Percentiles rank a stretch among this genome's conserved stretches.
Conservation (phyloP, 2,888 invertebrate genomes). For the Drosophila stalkeri region DNA sequence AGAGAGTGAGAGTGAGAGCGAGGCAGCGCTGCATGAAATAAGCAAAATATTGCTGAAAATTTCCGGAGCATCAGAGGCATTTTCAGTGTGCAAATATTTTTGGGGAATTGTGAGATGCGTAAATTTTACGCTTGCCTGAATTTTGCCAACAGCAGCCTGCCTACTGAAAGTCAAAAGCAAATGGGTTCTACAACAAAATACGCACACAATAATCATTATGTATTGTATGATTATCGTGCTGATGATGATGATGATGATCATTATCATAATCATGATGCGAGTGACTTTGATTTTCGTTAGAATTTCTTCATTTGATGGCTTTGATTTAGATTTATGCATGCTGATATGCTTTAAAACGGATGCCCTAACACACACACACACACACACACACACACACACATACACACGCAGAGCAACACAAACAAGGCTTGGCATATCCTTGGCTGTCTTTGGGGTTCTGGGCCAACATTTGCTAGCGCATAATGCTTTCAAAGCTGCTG, state of each 20-base stretch:
- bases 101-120: conserved; percentile 48
- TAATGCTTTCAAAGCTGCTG: conserved; percentile 67
- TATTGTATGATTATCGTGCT: conserved; percentile 30
- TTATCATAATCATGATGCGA: conserved; percentile 35
- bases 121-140: conserved; percentile 68
- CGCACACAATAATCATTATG: conserved; percentile 33
- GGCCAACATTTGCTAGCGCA: conserved; percentile 60
- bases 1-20: background rate
- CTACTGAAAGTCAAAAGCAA: conserved; percentile 36
- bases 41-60: conserved; percentile 62
- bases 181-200: conserved; percentile 34
- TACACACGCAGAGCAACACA: conserved; percentile 10
- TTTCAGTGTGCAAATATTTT: conserved; percentile 58
- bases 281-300: conserved; percentile 73
- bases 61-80: conserved; percentile 56
- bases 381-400: conserved; percentile 26
- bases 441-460: conserved; percentile 52
- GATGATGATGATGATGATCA: conserved; percentile 14
- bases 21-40: conserved; percentile 17
- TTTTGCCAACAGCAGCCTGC: conserved; percentile 37
- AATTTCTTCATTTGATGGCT: conserved; percentile 62
- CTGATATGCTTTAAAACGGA: conserved; percentile 64
- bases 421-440: conserved; percentile 43
- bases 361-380: conserved; percentile 36
- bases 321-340: conserved; percentile 71